A percentile compares a stretch with the other conserved stretches of the same genome.
Evolutionary conservation across 2,888 invertebrate genomes (phyloP).

Genomic region (Folsomia manolachei): DNA sequence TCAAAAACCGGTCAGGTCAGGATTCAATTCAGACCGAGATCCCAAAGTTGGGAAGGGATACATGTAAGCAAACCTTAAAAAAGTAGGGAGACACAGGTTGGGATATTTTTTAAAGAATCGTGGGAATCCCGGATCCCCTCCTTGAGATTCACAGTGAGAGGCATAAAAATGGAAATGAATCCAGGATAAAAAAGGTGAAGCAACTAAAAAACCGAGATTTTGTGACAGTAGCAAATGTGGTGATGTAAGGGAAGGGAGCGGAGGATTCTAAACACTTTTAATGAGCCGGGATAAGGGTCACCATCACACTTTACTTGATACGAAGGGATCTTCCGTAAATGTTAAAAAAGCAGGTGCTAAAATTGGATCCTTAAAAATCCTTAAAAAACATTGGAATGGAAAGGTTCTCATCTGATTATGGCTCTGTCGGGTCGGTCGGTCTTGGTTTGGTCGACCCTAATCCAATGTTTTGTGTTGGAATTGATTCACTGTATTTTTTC

Average conservation of each 20-base stretch:
- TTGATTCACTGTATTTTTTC: background rate
- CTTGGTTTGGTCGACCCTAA: background rate
- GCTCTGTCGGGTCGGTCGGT: no score
- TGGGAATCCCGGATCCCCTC: slow-evolving; percentile 45
- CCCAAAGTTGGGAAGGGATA: no score
- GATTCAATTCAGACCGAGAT: no score
- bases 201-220: background rate
- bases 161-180: slow-evolving; percentile 8
- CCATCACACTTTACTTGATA: background rate
- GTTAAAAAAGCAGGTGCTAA: slow-evolving; percentile 21
- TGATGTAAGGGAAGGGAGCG: slow-evolving; percentile 9
- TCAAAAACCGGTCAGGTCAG: no score
- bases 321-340: slow-evolving; percentile 4
- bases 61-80: no score
- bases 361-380: slow-evolving; percentile 9
- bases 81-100: slow-evolving; percentile 7
- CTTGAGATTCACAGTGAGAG: slow-evolving; percentile 27
- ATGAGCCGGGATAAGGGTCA: background rate
- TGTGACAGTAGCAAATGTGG: background rate
- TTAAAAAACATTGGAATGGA: slow-evolving; percentile 18
- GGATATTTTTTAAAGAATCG: slow-evolving; percentile 37
- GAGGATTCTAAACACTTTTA: background rate
- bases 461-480: background rate
- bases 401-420: slow-evolving; percentile 17
- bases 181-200: background rate